Percentiles rank a stretch among this genome's conserved stretches.
Evolutionary conservation across 2,888 invertebrate species (phyloP).

Genomic region (Erebia aethiops): DNA sequence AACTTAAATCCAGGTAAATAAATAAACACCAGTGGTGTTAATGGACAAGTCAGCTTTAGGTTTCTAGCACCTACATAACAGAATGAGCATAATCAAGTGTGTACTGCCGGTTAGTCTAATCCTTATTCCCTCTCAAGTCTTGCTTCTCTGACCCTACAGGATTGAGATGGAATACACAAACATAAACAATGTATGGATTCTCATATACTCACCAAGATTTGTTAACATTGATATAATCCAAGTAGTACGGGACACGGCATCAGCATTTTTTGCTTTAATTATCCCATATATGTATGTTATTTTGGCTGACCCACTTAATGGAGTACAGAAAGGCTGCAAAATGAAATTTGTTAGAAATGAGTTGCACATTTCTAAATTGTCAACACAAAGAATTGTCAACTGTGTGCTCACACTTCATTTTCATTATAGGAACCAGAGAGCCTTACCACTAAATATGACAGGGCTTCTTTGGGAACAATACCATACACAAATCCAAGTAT

Average conservation of each 20-base stretch:
- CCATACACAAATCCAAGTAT: constrained; percentile 57
- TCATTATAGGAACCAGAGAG: not conserved
- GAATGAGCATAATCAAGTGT: too few species aligned
- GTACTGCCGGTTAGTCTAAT: too few species aligned
- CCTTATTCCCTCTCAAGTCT: too few species aligned
- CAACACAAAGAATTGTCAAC: too few species aligned
- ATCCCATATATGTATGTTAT: constrained; percentile 90
- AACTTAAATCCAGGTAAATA: too few species aligned
- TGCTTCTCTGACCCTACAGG: too few species aligned
- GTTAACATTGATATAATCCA: constrained; percentile 93
- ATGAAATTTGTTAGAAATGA: not conserved
- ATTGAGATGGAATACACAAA: not conserved
- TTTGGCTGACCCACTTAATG: constrained; percentile 92
- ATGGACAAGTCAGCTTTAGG: too few species aligned
- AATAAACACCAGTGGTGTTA: too few species aligned
- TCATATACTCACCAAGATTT: constrained; percentile 87
- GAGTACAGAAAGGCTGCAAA: constrained; percentile 88
- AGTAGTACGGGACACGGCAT: constrained; percentile 89
- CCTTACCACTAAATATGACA: constrained; percentile 87
- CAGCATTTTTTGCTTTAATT: constrained; percentile 86
- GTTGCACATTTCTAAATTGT: not conserved
- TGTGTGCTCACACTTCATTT: too few species aligned
- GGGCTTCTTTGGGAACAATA: constrained; percentile 69
- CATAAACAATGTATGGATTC: too few species aligned
- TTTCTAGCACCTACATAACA: too few species aligned